Base-by-base conservation (phyloP, 2,113 vertebrate genomes). In the Emberiza fucata region DNA sequence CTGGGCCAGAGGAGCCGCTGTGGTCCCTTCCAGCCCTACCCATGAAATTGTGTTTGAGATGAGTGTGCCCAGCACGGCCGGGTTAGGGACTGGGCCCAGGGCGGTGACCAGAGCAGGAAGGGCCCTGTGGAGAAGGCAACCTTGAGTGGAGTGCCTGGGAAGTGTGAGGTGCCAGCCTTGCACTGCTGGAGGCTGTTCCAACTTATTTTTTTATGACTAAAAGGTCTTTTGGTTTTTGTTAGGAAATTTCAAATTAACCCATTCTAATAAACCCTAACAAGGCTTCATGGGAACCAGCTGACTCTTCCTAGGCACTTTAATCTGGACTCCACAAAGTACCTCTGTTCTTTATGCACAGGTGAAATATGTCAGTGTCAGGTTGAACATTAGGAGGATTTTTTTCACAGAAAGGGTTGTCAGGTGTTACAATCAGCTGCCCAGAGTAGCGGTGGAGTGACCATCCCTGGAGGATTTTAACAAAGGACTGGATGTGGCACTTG, bases 41-140 rank as follows among this genome's bases (percentile, higher is more conserved):
- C 27, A 0, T 19, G 6, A 5, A 42, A 23, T 3, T 8, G 9
- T 6, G 7, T 4, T 5, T 3, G 31, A 15, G 25, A 7, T 35
- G 3, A 2, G 8, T 1, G 12, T 20, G 29, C 31, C 11, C 8
- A 33, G n/a, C 28, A 3, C 2, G 4, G 39, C 6, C 3, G 8
- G 4, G 12, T 23, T 21, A 5, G 48, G 24, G 12, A 1, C 16
- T 21, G n/a, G 24, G 22, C 39, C 9, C 4, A 1, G 31, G 0
- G 57, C 4, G 1, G 64, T 17, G 60, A 18, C 5, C 4, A 0
- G 29, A 12, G 72, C 28, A 21, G 81, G 22, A 13, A 6, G 5
- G 12, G 53, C 22, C 31, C 1, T 10, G 17, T 21, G 68, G 19
- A 29, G 25, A 12, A 8, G 21, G 28, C 21, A 19, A 6, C 2